Evolutionary conservation across 2,888 invertebrate genomes (phyloP).

Genomic region (Homarus gammarus): DNA sequence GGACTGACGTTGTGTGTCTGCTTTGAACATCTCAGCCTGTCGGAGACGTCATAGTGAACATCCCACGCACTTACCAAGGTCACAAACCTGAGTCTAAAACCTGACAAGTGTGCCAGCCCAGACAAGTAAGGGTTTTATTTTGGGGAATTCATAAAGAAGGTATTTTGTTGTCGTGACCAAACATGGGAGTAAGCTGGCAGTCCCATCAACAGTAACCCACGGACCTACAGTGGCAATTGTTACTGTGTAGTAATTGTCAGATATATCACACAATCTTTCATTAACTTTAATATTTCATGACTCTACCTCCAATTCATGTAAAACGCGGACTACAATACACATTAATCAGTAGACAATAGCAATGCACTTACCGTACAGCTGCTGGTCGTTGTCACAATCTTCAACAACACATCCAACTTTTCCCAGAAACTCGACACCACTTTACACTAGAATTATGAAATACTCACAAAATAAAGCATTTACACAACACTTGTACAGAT

Average conservation of each 20-base stretch:
- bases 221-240: too few relatives aligned
- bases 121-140: too few relatives aligned
- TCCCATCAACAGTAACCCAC: too few relatives aligned
- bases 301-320: neutral
- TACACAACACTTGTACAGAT: neutral
- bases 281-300: too few relatives aligned
- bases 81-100: neutral
- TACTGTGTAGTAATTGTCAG: too few relatives aligned
- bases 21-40: neutral
- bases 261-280: too few relatives aligned
- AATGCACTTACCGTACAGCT: neutral
- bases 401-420: neutral
- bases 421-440: neutral
- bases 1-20: neutral
- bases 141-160: neutral
- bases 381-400: neutral
- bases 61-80: conserved; percentile 9
- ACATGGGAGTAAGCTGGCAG: neutral
- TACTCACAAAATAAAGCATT: neutral
- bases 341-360: neutral
- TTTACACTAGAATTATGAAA: neutral
- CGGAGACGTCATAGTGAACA: neutral
- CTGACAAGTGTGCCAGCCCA: neutral
- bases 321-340: neutral
- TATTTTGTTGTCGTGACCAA: neutral